A percentile compares a stretch with the other conserved stretches of the same genome.
These are phyloP conservation scores for Cheilosia soror DNA, from an alignment of 2,888 invertebrate species.

Conservation along the genomic window DNA sequence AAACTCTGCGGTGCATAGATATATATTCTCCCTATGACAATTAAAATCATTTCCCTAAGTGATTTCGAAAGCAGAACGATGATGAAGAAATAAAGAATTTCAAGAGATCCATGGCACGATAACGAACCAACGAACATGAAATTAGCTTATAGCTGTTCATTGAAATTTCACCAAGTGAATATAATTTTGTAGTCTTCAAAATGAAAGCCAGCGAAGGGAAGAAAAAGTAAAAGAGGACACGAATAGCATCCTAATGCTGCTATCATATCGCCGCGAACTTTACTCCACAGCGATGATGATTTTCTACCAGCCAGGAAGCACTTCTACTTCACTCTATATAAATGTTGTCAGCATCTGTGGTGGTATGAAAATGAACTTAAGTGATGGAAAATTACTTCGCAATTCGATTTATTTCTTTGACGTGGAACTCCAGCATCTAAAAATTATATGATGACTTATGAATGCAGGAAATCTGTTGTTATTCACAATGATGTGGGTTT, in stretches of 20 bases:
- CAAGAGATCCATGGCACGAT: slow-evolving; percentile 20
- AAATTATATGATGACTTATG: slow-evolving; percentile 34
- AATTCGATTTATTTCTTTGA: slow-evolving; percentile 75
- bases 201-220: slow-evolving; percentile 5
- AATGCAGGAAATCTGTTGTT: neutral
- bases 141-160: slow-evolving; percentile 58
- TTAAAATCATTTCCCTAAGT: slow-evolving; percentile 50
- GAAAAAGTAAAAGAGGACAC: slow-evolving; percentile 22
- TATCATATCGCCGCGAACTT: slow-evolving; percentile 17
- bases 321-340: slow-evolving; percentile 2
- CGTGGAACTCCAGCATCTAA: slow-evolving; percentile 37
- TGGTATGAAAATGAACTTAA: slow-evolving; percentile 74
- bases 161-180: slow-evolving; percentile 61
- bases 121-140: slow-evolving; percentile 50
- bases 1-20: neutral
- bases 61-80: slow-evolving; percentile 25
- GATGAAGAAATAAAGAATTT: slow-evolving; percentile 1
- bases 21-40: slow-evolving; percentile 30
- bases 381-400: slow-evolving; percentile 76
- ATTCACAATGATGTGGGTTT: neutral
- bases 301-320: slow-evolving; percentile 2
- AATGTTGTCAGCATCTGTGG: slow-evolving; percentile 50
- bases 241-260: slow-evolving; percentile 40
- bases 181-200: slow-evolving; percentile 49
- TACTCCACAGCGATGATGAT: neutral